Evolutionary conservation across 1,140 invertebrate species (phyloP).

Genomic region (Mylabris phalerata): DNA sequence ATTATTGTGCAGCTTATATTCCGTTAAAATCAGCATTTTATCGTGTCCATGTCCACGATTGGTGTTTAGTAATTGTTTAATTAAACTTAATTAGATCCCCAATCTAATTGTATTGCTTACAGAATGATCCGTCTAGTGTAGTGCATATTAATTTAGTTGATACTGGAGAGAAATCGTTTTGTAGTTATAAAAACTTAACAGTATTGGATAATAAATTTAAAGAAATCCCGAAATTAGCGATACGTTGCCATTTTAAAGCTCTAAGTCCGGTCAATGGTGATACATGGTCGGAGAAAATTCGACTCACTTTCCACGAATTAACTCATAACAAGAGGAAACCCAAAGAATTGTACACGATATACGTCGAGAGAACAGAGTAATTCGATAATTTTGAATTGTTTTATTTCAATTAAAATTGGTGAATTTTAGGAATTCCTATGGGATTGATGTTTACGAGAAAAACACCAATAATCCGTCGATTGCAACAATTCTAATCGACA

Average conservation of each 20-base stretch:
- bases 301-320: background rate
- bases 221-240: conserved; percentile 22
- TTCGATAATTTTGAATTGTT: background rate
- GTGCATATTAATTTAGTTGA: conserved; percentile 25
- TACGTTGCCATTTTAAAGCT: conserved; percentile 26
- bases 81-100: background rate
- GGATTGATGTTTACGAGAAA: conserved; percentile 3
- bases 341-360: conserved; percentile 2
- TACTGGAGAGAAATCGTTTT: conserved; percentile 20
- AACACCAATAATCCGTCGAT: background rate
- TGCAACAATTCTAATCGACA: background rate
- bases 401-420: background rate
- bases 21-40: background rate
- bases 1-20: conserved; percentile 11
- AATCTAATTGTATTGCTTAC: background rate
- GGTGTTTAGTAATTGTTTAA: conserved; percentile 1
- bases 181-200: conserved; percentile 19
- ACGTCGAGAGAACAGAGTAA: background rate
- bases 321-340: background rate
- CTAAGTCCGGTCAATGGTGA: conserved; percentile 6
- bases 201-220: conserved; percentile 20
- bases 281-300: background rate
- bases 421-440: conserved; percentile 15
- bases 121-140: conserved; percentile 11
- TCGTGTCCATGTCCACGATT: conserved; percentile 8